phyloP scores from a whole-genome alignment of 2,888 invertebrate species.

The Brenthis hecate region DNA sequence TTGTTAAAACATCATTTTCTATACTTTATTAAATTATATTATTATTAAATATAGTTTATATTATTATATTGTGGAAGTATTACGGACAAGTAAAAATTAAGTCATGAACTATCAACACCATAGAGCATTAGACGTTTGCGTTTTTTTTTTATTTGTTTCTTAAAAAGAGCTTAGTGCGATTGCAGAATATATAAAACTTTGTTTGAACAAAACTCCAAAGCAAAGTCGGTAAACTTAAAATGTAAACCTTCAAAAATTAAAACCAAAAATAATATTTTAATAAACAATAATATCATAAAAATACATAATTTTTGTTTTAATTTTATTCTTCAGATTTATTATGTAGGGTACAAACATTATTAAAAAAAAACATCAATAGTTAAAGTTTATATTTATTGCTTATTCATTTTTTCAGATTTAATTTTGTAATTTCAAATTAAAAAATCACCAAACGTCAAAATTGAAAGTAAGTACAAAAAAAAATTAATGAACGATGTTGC shows the following conservation, averaged over 20 bases:
- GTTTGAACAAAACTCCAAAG: too few relatives aligned
- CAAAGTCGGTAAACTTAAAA: too few relatives aligned
- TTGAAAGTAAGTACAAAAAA: not conserved
- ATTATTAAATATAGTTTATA: conserved; percentile 3
- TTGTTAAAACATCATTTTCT: conserved; percentile 27
- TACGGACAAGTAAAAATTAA: not conserved
- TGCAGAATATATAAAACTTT: too few relatives aligned
- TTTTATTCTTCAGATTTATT: too few relatives aligned
- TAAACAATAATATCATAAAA: too few relatives aligned
- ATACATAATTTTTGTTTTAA: too few relatives aligned
- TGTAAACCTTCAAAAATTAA: too few relatives aligned
- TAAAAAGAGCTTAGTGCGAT: not conserved
- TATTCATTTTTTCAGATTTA: too few relatives aligned
- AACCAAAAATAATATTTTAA: too few relatives aligned
- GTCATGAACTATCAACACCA: not conserved
- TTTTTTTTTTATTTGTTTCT: not conserved
- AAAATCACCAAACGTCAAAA: not conserved
- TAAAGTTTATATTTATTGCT: too few relatives aligned
- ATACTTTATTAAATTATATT: conserved; percentile 7
- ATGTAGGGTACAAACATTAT: too few relatives aligned
- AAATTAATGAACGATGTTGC: not conserved
- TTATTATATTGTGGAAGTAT: conserved; percentile 22
- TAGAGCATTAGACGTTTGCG: not conserved
- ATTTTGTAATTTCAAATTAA: not conserved
- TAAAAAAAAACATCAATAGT: too few relatives aligned